A percentile compares a stretch with the other conserved stretches of the same genome.
These are phyloP conservation scores for Synodontis membranacea DNA, from an alignment of 2,113 vertebrate genomes.

Conservation along the genomic window DNA sequence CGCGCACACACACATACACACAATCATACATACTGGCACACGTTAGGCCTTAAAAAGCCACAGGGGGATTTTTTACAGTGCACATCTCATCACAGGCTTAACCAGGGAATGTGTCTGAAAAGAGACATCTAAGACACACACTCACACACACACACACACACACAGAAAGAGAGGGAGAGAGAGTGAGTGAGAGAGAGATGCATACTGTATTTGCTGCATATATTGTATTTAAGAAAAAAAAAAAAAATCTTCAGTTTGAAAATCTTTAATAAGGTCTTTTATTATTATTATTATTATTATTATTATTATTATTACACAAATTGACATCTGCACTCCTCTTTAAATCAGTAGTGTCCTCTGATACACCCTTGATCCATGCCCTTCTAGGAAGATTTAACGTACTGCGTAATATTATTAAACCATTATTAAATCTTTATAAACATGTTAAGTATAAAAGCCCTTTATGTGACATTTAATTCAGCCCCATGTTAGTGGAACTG, in stretches of 20 bases:
- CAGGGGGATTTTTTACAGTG: constrained; percentile 53
- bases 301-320: background rate
- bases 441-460: background rate
- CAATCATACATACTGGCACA: no score
- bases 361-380: background rate
- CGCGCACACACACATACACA: no score
- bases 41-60: constrained; percentile 46
- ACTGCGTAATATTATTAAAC: background rate
- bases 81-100: constrained; percentile 19
- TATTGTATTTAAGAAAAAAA: background rate
- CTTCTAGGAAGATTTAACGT: background rate
- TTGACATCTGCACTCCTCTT: background rate
- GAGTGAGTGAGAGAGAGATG: background rate
- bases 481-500: no score
- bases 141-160: background rate
- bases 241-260: background rate
- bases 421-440: no score
- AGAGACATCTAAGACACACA: background rate
- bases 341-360: background rate
- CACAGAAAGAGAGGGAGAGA: background rate
- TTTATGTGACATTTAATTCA: background rate
- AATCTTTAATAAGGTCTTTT: background rate
- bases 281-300: no score
- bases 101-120: constrained; percentile 34
- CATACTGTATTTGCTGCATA: background rate